Conservation (phyloP, 2,113 vertebrate genomes). For the Reinhardtius hippoglossoides region DNA sequence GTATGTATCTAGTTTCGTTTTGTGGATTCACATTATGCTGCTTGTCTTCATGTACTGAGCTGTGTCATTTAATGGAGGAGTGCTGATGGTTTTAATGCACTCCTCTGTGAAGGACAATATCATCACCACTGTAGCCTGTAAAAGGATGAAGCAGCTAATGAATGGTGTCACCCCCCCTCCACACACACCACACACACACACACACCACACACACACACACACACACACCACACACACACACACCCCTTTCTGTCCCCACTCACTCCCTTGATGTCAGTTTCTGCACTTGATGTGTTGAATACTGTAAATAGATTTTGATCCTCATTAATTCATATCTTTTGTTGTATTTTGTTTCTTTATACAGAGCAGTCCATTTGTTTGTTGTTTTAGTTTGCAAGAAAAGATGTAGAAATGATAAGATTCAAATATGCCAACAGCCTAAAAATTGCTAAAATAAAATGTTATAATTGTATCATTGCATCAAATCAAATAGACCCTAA, state of each 20-base stretch:
- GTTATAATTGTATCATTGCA: too few relatives aligned
- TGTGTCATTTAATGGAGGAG: constrained; percentile 48
- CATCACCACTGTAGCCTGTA: constrained; percentile 16
- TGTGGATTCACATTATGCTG: constrained; percentile 12
- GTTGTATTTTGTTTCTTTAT: background rate
- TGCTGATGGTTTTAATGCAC: constrained; percentile 47
- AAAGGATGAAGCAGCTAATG: constrained; percentile 38
- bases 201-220: too few relatives aligned
- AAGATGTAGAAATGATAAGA: too few relatives aligned
- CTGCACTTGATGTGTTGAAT: background rate
- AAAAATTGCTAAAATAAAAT: too few relatives aligned
- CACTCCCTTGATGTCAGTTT: constrained; percentile 12
- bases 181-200: too few relatives aligned
- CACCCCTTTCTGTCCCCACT: constrained; percentile 9
- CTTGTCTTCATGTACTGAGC: constrained; percentile 26
- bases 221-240: too few relatives aligned
- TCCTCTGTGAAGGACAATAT: constrained; percentile 58
- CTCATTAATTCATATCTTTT: background rate
- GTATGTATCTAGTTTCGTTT: background rate
- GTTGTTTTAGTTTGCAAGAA: constrained; percentile 8
- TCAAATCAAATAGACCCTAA: too few relatives aligned
- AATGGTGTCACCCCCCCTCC: constrained; percentile 21
- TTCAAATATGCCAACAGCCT: too few relatives aligned
- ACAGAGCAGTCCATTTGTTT: background rate
- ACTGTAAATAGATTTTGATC: background rate